Evolutionary conservation across 2,888 invertebrate genomes (phyloP).

Genomic region (Automeris io): DNA sequence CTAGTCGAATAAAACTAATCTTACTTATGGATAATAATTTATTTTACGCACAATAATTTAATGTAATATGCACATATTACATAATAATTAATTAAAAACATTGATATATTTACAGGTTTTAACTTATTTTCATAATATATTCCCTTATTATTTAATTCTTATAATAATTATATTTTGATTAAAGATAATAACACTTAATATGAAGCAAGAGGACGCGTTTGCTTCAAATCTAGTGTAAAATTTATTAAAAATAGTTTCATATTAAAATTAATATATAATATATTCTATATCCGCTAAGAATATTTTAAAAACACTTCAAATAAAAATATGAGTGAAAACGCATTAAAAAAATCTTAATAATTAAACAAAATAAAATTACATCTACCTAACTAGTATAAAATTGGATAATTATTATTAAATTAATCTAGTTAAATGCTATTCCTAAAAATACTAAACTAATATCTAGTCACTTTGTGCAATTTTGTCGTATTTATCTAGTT

Average conservation of each 20-base stretch:
- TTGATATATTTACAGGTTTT: neutral
- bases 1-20: conserved; percentile 21
- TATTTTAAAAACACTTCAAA: neutral
- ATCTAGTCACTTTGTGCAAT: conserved; percentile 55
- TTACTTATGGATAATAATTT: conserved; percentile 18
- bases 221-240: conserved; percentile 39
- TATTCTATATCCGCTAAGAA: neutral
- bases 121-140: neutral
- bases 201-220: conserved; percentile 70
- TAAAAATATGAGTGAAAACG: conserved; percentile 50
- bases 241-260: conserved; percentile 3
- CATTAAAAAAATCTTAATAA: conserved; percentile 39
- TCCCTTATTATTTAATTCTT: neutral
- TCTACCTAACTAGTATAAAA: too few relatives aligned
- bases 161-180: conserved; percentile 1
- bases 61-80: conserved; percentile 47
- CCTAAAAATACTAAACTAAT: conserved; percentile 2
- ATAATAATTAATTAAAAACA: conserved; percentile 8
- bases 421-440: neutral
- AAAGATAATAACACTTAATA: conserved; percentile 27
- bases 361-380: neutral
- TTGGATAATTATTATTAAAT: neutral
- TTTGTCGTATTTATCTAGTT: conserved; percentile 17
- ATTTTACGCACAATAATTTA: conserved; percentile 10
- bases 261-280: neutral